These are phyloP conservation scores for Meda fulgida DNA, from an alignment of 2,797 vertebrate species.

Conservation along the genomic window DNA sequence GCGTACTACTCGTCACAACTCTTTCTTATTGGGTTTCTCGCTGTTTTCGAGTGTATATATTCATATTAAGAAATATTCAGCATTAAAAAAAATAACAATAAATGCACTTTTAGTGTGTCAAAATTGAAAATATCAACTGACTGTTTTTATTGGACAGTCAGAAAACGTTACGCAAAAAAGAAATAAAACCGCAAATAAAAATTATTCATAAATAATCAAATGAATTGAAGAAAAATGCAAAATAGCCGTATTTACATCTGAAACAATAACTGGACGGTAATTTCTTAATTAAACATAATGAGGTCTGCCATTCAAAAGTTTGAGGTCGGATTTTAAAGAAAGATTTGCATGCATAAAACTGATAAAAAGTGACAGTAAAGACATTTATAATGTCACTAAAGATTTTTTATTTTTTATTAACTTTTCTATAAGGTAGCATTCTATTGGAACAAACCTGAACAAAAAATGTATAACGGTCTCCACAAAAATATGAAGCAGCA, in stretches of 20 bases:
- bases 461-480: background rate
- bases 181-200: background rate
- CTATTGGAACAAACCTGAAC: background rate
- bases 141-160: background rate
- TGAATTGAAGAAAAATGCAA: background rate
- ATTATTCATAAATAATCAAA: background rate
- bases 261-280: background rate
- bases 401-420: too few relatives aligned
- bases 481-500: background rate
- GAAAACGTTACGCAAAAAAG: background rate
- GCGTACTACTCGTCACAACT: background rate
- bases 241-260: background rate
- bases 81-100: background rate
- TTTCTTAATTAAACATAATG: background rate
- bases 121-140: background rate
- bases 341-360: background rate
- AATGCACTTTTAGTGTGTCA: background rate
- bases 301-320: background rate
- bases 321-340: background rate
- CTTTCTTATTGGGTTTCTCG: background rate
- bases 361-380: background rate
- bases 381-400: background rate
- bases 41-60: background rate
- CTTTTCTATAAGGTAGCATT: too few relatives aligned
- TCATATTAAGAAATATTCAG: background rate